Base-by-base conservation (phyloP, 2,113 vertebrate species). In the Corydoras sp. region DNA sequence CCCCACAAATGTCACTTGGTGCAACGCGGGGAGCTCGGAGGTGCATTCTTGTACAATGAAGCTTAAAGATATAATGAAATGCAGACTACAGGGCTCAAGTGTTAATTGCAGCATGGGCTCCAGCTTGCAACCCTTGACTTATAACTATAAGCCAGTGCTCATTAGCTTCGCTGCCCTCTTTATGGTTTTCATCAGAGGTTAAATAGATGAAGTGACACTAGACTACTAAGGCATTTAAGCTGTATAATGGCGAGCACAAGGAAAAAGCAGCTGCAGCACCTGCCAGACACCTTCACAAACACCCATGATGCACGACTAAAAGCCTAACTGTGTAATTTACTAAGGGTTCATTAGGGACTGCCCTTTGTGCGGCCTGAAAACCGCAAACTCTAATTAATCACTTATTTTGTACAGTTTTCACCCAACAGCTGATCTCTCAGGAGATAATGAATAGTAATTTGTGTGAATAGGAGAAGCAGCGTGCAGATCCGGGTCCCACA, bases 401-500 rank as follows among this genome's bases (percentile, higher is more conserved):
- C 10, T 31, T 72, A 35, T 61, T 55, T 60, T 60, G 18, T 54
- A 24, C 49, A 53, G 24, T 31, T 53, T 32, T 55, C 29, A 35
- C 12, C 51, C 12, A 18, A 18, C 30, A 50, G 53, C 58, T 64
- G 60, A 72, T 48, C 32, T 24, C 18, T 24, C 18, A 24, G 18
- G 18, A 77, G 31, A 55, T 30, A 50, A 43, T 10, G 14, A 54
- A 55, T 43, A 53, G 55, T 58, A 65, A 61, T 24, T 24, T 24
- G 18, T 24, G 18, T 24, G 18, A 65, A 68, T 32, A 50, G 29
- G 14, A 71, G 13, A 68, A 32, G 43, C 30, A 15, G 15, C 43
- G 5, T 24, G 54, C 18, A 79, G 32, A 62, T 50, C 9, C 30
- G 65, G 65, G 15, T 76, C 54, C 63, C 62, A 82, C 77, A 77